Evolutionary conservation across 2,888 invertebrate species (phyloP).

Genomic region (Oxystoma pomonae): DNA sequence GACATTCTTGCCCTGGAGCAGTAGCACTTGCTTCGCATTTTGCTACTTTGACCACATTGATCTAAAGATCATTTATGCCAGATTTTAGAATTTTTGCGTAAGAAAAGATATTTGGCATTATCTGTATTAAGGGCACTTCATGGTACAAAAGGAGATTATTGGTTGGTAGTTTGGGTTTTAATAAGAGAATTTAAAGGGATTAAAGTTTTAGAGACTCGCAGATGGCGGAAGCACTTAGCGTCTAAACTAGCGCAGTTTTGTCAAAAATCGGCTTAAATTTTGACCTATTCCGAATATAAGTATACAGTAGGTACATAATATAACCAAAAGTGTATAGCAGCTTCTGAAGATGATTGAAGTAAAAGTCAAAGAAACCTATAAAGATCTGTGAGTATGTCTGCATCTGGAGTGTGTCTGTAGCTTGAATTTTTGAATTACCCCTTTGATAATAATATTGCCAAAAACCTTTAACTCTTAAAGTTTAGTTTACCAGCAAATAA

Average conservation of each 20-base stretch:
- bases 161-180: neutral
- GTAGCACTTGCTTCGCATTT: neutral
- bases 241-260: neutral
- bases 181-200: neutral
- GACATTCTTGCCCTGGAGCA: too few relatives aligned
- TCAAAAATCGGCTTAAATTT: neutral
- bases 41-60: neutral
- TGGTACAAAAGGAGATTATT: neutral
- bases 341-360: too few relatives aligned
- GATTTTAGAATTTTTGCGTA: neutral
- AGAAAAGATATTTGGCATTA: neutral
- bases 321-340: too few relatives aligned
- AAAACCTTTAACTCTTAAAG: too few relatives aligned
- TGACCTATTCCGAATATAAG: too few relatives aligned
- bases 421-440: too few relatives aligned
- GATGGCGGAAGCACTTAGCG: neutral
- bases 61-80: neutral
- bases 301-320: too few relatives aligned
- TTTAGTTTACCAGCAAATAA: too few relatives aligned
- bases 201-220: neutral
- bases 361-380: too few relatives aligned
- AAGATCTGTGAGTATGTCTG: too few relatives aligned
- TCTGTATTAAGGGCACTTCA: neutral
- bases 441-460: too few relatives aligned
- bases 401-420: too few relatives aligned